Evolutionary conservation across 2,797 vertebrate genomes (phyloP).

Genomic region (Ctenosaura bakeri): DNA sequence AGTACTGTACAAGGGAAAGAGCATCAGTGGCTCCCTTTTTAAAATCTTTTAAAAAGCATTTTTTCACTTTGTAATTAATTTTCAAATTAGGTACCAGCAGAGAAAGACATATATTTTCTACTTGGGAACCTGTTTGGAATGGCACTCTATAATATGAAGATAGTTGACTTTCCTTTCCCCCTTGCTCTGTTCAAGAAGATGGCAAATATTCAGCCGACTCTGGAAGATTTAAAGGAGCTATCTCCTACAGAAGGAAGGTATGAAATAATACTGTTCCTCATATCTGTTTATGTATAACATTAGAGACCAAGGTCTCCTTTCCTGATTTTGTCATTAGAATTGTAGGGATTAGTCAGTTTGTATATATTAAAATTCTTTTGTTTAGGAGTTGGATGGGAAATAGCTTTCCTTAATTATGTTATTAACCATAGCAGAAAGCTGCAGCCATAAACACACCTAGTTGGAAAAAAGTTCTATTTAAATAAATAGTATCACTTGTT

Average conservation of each 20-base stretch:
- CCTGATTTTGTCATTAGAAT: fast-evolving
- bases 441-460: neutral
- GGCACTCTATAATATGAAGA: conserved; percentile 58
- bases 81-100: conserved; percentile 43
- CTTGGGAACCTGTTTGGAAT: conserved; percentile 75
- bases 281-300: fast-evolving
- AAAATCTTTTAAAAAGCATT: neutral
- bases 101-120: conserved; percentile 50
- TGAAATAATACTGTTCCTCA: fast-evolving
- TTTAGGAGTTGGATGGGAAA: neutral
- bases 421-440: neutral
- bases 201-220: conserved; percentile 54
- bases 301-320: fast-evolving
- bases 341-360: neutral
- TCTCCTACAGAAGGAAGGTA: conserved; percentile 52
- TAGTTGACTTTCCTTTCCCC: conserved; percentile 69
- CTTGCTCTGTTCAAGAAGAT: conserved; percentile 79
- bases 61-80: neutral
- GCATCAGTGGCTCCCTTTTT: neutral
- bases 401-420: neutral
- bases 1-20: too few relatives aligned
- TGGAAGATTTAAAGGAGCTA: conserved; percentile 80
- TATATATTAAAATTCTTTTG: neutral
- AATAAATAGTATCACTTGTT: neutral
- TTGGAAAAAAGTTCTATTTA: neutral